Base-by-base conservation (phyloP, 2,888 invertebrate genomes). In the Ethmia dodecea region DNA sequence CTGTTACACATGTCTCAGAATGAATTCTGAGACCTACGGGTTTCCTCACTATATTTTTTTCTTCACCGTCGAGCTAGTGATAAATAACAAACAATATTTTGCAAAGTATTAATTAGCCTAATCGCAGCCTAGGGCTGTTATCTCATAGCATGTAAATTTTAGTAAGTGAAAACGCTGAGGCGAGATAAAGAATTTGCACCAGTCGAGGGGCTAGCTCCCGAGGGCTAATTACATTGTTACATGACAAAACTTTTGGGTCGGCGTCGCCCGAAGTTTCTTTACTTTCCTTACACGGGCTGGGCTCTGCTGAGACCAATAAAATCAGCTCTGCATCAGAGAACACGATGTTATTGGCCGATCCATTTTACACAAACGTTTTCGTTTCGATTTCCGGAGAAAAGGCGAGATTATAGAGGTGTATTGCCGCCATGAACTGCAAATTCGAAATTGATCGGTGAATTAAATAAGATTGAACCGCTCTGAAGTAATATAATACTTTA, bases 141-240 rank as follows among this genome's bases (percentile, higher is more conserved):
- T 47, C 55, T 58, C 53, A 54, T 58, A 50, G 57, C 61, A 63
- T 68, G 67, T 64, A 64, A 69, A 73, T 67, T 73, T 65, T 66
- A 60, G 62, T 68, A 62, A 69, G 66, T 67, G 71, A 70, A 69
- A 70, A 72, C 60, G 61, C 55, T 59, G 62, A 65, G 69, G 67
- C 68, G 69, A 69, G 75, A 76, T 75, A 78, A 78, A 77, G 76
- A 76, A 76, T 76, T 78, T 74, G 70, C 68, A 64, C 64, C 66
- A 68, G 74, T 70, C 73, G 67, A 60, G 58, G 57, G 63, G 59
- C 57, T n/a, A 61, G 63, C 68, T 72, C 76, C 73, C 64, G 52
- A 61, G 70, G 73, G 76, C 77, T 81, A 81, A 80, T 83, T 80
- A 81, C 80, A 72, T 78, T 78, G 83, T 79, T 71, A 77, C 76